Percentiles rank a stretch among this genome's conserved stretches.
These are phyloP conservation scores for Philaethria dido DNA, from an alignment of 2,888 invertebrate genomes.

Conservation along the genomic window DNA sequence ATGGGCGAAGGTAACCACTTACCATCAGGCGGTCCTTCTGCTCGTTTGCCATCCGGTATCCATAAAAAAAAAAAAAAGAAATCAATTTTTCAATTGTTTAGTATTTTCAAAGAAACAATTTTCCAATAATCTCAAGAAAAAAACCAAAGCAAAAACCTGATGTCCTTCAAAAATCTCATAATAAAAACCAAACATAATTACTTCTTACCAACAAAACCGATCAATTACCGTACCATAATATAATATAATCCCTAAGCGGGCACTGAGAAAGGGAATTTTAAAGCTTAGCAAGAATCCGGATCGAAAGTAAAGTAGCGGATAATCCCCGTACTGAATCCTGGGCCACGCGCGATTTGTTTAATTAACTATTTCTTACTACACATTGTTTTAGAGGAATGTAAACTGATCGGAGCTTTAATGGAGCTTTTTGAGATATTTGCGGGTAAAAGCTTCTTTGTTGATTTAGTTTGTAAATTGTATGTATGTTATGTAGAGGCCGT, in stretches of 20 bases:
- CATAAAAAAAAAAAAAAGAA: too few relatives aligned
- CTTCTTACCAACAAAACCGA: neutral
- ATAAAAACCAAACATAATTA: slow-evolving; percentile 23
- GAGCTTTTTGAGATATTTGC: slow-evolving; percentile 13
- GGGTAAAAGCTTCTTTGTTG: slow-evolving; percentile 5
- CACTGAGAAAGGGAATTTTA: slow-evolving; percentile 46
- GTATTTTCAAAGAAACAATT: too few relatives aligned
- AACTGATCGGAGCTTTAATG: slow-evolving; percentile 25
- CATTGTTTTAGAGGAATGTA: slow-evolving; percentile 45
- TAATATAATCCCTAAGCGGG: slow-evolving; percentile 38
- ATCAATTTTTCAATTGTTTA: too few relatives aligned
- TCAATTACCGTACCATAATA: slow-evolving; percentile 22
- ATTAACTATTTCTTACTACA: slow-evolving; percentile 53
- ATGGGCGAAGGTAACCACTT: too few relatives aligned
- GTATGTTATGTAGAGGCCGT: too few relatives aligned
- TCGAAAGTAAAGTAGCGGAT: slow-evolving; percentile 47
- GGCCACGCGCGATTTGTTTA: slow-evolving; percentile 62
- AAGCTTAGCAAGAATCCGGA: slow-evolving; percentile 52
- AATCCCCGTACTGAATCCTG: slow-evolving; percentile 51
- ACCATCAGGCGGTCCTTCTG: too few relatives aligned
- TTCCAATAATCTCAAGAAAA: too few relatives aligned
- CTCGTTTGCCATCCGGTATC: too few relatives aligned
- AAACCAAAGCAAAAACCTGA: too few relatives aligned
- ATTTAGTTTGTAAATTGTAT: neutral
- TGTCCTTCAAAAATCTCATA: neutral